Base-by-base conservation (phyloP, 2,113 vertebrate species). In the Heloderma charlesbogerti region DNA sequence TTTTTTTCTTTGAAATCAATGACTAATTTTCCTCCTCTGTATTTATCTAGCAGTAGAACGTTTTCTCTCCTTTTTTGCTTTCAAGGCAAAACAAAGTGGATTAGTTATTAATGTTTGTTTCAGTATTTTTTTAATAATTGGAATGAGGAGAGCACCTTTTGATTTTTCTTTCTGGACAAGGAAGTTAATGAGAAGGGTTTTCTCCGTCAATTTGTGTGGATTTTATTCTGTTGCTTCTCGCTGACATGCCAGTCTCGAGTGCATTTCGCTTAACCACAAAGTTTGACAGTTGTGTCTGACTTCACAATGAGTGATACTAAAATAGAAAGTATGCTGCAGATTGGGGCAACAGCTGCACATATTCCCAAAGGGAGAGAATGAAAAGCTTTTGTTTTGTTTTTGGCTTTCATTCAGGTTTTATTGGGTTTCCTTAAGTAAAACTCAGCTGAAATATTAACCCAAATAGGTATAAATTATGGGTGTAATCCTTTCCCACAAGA, bases 121-220 rank as follows among this genome's bases (percentile, higher is more conserved):
- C 60, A 93, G 22, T 66, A 93, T 31, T 84, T 91, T 90, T 45
- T n/a, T n/a, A n/a, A 27, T 82, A 92, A 83, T 69, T 91, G 54
- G 0, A 84, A 45, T 29, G 78, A 89, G 40, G 45, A 29, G 1
- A 91, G 91, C 3, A 4, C 6, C 3, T 81, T 83, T 78, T n/a
- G 88, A 15, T 60, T 15, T 16, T 16, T 16, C 16, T 63, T 60
- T 40, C 22, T 63, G 34, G 29, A 89, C 83, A 48, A 85, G 27
- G 84, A 86, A 7, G 1, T 77, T 94, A 94, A 89, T 78, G 51
- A 60, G 25, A 45, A 25, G 3, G 1, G 0, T 8, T 60, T 92
- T 91, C 34, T 84, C 79, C 94, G n/a, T 1, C n/a, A 63, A 43
- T 51, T 5, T 80, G 18, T 57, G 20, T 31, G 81, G 10, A 79